Conservation (phyloP, 1,140 invertebrate genomes). For the Drosophila athabasca region DNA sequence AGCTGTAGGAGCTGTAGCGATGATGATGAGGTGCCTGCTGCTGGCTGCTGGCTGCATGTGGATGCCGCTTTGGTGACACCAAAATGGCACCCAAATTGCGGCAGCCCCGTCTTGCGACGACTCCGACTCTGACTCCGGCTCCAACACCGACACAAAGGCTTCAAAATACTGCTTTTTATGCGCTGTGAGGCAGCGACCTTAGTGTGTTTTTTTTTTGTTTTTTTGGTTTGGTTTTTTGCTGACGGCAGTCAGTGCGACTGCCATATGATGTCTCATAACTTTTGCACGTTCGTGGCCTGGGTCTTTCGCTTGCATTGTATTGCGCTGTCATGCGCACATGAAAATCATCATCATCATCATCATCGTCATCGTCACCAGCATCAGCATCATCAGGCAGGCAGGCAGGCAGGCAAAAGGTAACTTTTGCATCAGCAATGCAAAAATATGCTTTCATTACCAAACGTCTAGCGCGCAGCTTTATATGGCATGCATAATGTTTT, state of each 20-base stretch:
- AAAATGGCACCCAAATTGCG: conserved; percentile 76
- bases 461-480: conserved; percentile 51
- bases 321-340: conserved; percentile 78
- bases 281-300: conserved; percentile 75
- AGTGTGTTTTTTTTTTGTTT: conserved; percentile 22
- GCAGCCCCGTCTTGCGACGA: conserved; percentile 33
- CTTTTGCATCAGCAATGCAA: conserved; percentile 54
- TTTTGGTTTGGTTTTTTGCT: background rate
- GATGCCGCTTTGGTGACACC: conserved; percentile 54
- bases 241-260: conserved; percentile 18
- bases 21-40: conserved; percentile 5
- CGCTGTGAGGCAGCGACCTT: conserved; percentile 58
- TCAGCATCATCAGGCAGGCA: no score
- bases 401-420: conserved; percentile 8
- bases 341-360: conserved; percentile 67
- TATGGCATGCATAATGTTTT: conserved; percentile 60
- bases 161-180: conserved; percentile 67
- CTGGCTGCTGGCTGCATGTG: conserved; percentile 11
- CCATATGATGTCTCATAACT: conserved; percentile 60
- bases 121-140: background rate
- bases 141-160: conserved; percentile 50
- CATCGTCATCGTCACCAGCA: conserved; percentile 57
- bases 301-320: conserved; percentile 80
- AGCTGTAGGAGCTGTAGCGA: no score
- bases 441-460: conserved; percentile 82